Base-by-base conservation (phyloP, 2,797 vertebrate genomes). In the Triplophysa bombifrons region DNA sequence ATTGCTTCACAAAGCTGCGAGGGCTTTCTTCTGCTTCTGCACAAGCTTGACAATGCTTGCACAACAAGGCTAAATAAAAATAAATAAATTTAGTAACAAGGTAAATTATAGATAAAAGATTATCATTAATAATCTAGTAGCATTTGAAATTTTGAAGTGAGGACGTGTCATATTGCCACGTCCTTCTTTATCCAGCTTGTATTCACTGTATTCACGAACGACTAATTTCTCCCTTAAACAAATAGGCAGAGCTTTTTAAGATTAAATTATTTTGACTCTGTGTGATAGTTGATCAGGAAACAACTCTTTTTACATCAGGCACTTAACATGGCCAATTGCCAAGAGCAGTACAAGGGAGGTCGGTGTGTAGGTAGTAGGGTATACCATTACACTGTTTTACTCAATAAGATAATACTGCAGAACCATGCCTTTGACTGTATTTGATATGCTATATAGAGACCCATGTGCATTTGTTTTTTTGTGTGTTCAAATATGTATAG, bases 301-400 rank as follows among this genome's bases (percentile, higher is more conserved):
- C 38, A 74, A 72, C 71, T 78, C 82, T 80, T 64, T 81, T 84
- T 81, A 72, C 50, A 69, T 78, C 0, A 50, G 79, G 73, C 82
- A 80, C 83, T 84, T 76, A 79, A 80, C 66, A 41, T 79, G 73
- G 88, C 89, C 87, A 87, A 86, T 90, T 86, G 90, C 90, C 89
- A 92, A 90, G 88, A 91, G 91, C 86, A 89, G 84, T 85, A 90
- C 90, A 87, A 41, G 90, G 85, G 86, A 90, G 91, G 93, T 93
- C 91, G 63, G 56, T 93, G 82, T 76, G 87, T 92, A 92, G 89
- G 38, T 41, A 41, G 9, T 88, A 92, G 83, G 85, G 88, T 91
- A 87, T 93, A 86, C 64, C 86, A 87, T 93, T 93, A 90, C 92
- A 90, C 89, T 82, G 77, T 80, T 73, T 71, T 55, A 58, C 70